Percentiles rank a stretch among this genome's conserved stretches.
These are phyloP conservation scores for Epinephelus fuscoguttatus DNA, from an alignment of 2,113 vertebrate species.

Conservation along the genomic window DNA sequence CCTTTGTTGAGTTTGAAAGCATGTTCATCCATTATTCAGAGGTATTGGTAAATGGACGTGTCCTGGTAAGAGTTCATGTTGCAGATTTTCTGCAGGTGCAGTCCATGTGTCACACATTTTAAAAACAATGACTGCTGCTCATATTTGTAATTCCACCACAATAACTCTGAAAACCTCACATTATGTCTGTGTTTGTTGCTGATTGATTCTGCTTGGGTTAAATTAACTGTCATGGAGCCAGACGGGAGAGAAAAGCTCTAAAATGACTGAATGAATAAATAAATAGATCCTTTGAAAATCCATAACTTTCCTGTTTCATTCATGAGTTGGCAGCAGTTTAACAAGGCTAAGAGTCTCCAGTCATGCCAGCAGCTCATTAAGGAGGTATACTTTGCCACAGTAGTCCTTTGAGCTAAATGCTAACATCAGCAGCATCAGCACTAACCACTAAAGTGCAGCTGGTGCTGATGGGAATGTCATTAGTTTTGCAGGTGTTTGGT, in stretches of 20 bases:
- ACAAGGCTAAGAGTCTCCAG: background rate
- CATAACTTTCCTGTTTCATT: background rate
- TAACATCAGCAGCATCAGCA: background rate
- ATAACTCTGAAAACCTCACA: background rate
- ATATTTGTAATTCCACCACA: conserved; percentile 6
- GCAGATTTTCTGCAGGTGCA: conserved; percentile 34
- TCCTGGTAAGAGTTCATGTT: conserved; percentile 45
- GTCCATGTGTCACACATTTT: conserved; percentile 18
- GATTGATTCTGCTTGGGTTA: background rate
- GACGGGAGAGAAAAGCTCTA: background rate
- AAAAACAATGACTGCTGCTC: conserved; percentile 24
- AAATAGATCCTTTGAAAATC: background rate
- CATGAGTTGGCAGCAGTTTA: background rate
- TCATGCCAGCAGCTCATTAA: background rate
- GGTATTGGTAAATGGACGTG: conserved; percentile 66
- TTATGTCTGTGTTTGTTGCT: background rate
- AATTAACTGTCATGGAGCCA: background rate
- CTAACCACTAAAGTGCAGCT: background rate
- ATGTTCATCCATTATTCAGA: conserved; percentile 78
- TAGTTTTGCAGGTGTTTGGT: background rate
- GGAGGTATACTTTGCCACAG: background rate
- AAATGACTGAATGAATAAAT: background rate
- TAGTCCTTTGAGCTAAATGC: conserved; percentile 12
- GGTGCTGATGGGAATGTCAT: background rate
- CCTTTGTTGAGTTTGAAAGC: conserved; percentile 72